phyloP scores from a whole-genome alignment of 1,140 invertebrate species.

The Drosophila busckii region DNA sequence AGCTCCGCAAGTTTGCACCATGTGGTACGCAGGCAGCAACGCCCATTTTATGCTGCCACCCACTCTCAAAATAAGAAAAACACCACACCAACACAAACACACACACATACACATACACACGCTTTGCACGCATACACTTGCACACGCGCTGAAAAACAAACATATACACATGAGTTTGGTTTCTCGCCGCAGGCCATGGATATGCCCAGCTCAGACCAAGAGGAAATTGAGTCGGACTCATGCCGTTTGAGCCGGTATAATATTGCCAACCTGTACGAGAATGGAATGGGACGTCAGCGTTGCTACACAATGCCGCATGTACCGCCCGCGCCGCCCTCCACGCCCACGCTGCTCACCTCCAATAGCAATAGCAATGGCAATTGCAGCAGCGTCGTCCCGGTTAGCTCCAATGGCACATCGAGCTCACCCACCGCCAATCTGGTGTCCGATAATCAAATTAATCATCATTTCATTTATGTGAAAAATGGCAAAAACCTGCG shows the following conservation, averaged over 20 bases:
- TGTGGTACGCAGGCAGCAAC: constrained; percentile 26
- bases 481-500: constrained; percentile 74
- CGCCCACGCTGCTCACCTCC: constrained; percentile 63
- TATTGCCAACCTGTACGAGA: constrained; percentile 57
- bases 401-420: constrained; percentile 42
- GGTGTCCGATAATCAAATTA: constrained; percentile 56
- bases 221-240: constrained; percentile 58
- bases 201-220: constrained; percentile 59
- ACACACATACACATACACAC: background rate
- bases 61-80: constrained; percentile 54
- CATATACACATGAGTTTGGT: constrained; percentile 6
- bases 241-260: constrained; percentile 65
- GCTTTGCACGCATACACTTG: background rate
- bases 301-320: constrained; percentile 76
- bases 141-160: constrained; percentile 34
- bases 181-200: constrained; percentile 55
- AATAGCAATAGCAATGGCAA: constrained; percentile 27
- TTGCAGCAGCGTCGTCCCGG: constrained; percentile 16
- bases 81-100: constrained; percentile 34
- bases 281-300: constrained; percentile 50
- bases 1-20: background rate
- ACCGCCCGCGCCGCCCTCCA: constrained; percentile 72
- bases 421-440: constrained; percentile 51
- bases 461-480: constrained; percentile 74
- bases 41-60: constrained; percentile 51